phyloP scores from a whole-genome alignment of 1,140 invertebrate species.

The Caenorhabditis tropicalis region DNA sequence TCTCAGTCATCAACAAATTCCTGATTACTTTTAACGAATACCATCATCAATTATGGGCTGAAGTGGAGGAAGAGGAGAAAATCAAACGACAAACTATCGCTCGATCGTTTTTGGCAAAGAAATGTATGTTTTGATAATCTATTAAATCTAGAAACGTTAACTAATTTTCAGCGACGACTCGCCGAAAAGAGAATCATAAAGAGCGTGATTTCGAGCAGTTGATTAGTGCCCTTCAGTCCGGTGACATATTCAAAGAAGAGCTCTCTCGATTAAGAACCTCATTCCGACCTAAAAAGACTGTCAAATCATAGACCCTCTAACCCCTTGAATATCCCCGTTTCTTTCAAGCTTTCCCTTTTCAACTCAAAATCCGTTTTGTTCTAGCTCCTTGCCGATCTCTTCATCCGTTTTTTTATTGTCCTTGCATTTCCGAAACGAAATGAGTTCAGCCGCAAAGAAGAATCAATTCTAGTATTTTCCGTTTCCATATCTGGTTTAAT shows the following conservation, averaged over 20 bases:
- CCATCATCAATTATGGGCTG: conserved; percentile 80
- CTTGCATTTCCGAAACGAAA: no score
- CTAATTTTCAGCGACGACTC: conserved; percentile 41
- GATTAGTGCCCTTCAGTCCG: conserved; percentile 91
- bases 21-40: conserved; percentile 85
- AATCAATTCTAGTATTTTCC: no score
- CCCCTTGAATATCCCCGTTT: background rate
- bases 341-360: background rate
- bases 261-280: conserved; percentile 75
- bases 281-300: conserved; percentile 51
- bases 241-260: conserved; percentile 95
- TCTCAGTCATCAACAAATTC: conserved; percentile 90
- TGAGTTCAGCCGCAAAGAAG: no score
- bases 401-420: background rate
- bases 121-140: conserved; percentile 56
- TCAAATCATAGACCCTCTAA: background rate
- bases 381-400: conserved; percentile 43
- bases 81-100: conserved; percentile 90
- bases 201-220: conserved; percentile 90
- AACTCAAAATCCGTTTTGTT: background rate
- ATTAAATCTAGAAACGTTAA: background rate
- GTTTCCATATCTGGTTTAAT: no score
- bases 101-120: conserved; percentile 65
- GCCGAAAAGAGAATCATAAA: conserved; percentile 41
- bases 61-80: conserved; percentile 87